Percentiles rank a stretch among this genome's conserved stretches.
Conservation (phyloP, 2,113 vertebrate species). For the Pontoporia blainvillei region DNA sequence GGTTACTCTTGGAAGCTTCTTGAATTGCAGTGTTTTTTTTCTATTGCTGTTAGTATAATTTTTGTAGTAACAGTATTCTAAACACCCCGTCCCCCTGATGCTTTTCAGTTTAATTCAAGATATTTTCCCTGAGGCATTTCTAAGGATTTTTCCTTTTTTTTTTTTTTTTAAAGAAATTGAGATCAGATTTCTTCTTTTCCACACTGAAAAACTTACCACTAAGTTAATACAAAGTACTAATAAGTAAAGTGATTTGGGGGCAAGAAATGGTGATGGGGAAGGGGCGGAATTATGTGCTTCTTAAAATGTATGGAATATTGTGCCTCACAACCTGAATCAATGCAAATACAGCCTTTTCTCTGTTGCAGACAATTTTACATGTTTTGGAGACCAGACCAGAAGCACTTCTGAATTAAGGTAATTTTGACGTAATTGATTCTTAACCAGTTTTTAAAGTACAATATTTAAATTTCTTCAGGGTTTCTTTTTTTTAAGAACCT, state of each 20-base stretch:
- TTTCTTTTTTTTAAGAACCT: neutral
- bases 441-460: neutral
- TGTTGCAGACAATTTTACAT: constrained; percentile 52
- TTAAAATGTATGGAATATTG: neutral
- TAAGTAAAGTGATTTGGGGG: neutral
- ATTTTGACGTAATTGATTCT: neutral
- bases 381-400: constrained; percentile 43
- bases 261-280: neutral
- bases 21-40: neutral
- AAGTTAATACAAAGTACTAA: neutral
- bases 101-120: neutral
- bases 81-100: fast-evolving
- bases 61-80: neutral
- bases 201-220: neutral
- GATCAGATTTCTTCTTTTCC: neutral
- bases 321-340: neutral
- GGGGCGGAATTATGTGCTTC: fast-evolving
- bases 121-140: neutral
- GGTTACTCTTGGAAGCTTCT: neutral
- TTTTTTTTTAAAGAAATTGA: neutral
- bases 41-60: neutral
- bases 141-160: neutral
- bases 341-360: neutral
- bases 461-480: neutral
- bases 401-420: constrained; percentile 56